phyloP scores from a whole-genome alignment of 2,113 vertebrate species.

The Elephas maximus region DNA sequence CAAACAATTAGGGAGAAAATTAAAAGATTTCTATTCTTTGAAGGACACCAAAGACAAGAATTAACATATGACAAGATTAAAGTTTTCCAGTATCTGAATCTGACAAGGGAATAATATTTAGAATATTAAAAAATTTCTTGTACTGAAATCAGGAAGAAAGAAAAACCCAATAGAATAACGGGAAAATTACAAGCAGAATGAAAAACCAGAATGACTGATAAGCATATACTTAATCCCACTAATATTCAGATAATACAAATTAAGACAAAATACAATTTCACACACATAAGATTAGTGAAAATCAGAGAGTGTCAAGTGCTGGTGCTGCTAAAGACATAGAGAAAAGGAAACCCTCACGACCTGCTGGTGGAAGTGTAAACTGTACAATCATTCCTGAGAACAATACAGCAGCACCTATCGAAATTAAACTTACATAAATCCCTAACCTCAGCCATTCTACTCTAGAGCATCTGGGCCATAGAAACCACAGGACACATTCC shows the following conservation, averaged over 20 bases:
- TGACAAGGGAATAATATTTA: neutral
- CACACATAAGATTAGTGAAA: slow-evolving; percentile 21
- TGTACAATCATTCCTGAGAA: neutral
- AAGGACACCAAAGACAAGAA: neutral
- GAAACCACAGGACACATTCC: neutral
- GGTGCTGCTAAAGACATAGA: neutral
- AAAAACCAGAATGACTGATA: slow-evolving; percentile 34
- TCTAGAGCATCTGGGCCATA: neutral
- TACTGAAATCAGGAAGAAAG: neutral
- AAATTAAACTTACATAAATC: slow-evolving; percentile 9
- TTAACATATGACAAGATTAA: slow-evolving; percentile 3
- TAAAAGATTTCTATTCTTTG: neutral
- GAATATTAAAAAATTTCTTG: neutral
- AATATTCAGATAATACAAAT: slow-evolving; percentile 19
- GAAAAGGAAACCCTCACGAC: neutral
- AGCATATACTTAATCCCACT: neutral
- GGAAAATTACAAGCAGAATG: neutral
- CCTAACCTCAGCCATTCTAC: neutral
- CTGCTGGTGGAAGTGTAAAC: neutral
- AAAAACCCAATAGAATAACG: slow-evolving; percentile 16
- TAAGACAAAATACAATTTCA: slow-evolving; percentile 26
- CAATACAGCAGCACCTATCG: neutral
- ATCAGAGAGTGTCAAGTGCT: neutral
- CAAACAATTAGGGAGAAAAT: neutral
- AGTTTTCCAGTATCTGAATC: neutral